Evolutionary conservation across 2,888 invertebrate species (phyloP).

Genomic region (Tetranychus truncatus): DNA sequence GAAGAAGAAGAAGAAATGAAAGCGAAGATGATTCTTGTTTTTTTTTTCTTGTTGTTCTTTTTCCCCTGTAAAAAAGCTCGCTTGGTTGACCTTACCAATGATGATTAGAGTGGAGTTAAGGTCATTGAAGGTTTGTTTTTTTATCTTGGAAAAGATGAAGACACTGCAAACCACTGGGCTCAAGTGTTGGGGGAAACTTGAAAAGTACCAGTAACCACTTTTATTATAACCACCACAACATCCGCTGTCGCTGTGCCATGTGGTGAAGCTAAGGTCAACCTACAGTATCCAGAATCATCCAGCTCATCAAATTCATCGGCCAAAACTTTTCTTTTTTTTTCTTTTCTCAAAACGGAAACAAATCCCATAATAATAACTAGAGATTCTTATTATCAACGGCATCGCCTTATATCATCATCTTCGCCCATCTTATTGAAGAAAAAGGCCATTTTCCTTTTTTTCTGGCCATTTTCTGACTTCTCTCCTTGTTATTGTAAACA

Average conservation of each 20-base stretch:
- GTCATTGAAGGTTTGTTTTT: background rate
- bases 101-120: background rate
- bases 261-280: background rate
- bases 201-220: background rate
- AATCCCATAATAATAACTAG: background rate
- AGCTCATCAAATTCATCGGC: background rate
- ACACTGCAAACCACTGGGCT: background rate
- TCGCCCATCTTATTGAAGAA: background rate
- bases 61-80: background rate
- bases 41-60: background rate
- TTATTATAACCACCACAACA: background rate
- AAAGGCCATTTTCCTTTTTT: background rate
- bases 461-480: background rate
- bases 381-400: background rate
- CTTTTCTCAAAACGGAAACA: background rate
- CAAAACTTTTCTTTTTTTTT: too few species aligned
- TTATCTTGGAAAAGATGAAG: background rate
- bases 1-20: background rate
- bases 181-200: background rate
- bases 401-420: background rate
- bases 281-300: background rate
- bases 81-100: background rate
- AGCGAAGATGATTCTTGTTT: background rate
- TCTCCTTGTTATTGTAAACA: background rate
- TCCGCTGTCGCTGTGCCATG: background rate